These are phyloP conservation scores for Glaucomys volans DNA, from an alignment of 2,113 vertebrate genomes.

Conservation along the genomic window DNA sequence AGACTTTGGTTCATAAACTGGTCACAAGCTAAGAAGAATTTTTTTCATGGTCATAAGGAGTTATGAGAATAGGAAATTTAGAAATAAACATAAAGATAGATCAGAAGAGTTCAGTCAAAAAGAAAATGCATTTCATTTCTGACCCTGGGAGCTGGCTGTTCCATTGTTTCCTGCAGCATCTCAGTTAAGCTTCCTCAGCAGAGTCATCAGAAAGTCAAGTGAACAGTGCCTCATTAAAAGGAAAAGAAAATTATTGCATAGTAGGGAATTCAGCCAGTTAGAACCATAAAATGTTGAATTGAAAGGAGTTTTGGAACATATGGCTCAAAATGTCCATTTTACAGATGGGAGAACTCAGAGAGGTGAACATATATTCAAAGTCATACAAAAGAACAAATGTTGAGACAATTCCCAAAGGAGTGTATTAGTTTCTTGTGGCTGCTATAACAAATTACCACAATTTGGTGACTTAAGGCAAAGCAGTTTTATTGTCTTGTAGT, in stretches of 20 bases:
- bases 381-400: background rate
- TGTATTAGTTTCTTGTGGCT: background rate
- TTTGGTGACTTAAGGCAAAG: background rate
- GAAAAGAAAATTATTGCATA: background rate
- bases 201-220: background rate
- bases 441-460: background rate
- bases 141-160: background rate
- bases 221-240: background rate
- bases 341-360: background rate
- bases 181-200: background rate
- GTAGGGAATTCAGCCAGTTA: background rate
- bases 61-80: slow-evolving; percentile 12
- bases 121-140: background rate
- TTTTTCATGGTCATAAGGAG: background rate
- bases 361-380: background rate
- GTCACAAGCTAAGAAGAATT: slow-evolving; percentile 69
- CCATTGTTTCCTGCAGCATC: background rate
- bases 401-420: background rate
- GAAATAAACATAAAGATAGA: background rate
- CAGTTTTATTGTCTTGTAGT: background rate
- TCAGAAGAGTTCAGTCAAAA: background rate
- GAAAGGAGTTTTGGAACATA: background rate
- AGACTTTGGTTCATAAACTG: slow-evolving; percentile 16
- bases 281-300: background rate
- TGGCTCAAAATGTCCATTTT: background rate